phyloP scores from a whole-genome alignment of 2,113 vertebrate genomes.

The Paracyprichromis sp. region DNA sequence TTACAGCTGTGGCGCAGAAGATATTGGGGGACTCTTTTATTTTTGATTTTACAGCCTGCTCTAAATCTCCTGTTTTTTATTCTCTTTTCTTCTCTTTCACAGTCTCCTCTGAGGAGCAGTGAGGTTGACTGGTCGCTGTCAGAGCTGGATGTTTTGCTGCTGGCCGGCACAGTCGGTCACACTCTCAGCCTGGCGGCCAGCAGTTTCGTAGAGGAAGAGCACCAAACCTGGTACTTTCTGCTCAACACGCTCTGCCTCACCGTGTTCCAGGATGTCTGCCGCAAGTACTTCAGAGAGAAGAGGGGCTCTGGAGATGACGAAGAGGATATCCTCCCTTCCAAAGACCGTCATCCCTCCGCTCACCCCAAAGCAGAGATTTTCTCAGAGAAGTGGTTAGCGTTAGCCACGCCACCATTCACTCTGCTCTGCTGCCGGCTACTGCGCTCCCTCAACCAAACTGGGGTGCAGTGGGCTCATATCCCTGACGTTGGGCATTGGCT shows the following conservation, averaged over 20 bases:
- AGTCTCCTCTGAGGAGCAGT: constrained; percentile 23
- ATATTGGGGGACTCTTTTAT: background rate
- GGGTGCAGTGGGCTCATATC: constrained; percentile 90
- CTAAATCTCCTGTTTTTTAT: background rate
- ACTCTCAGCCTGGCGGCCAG: constrained; percentile 85
- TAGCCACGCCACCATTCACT: constrained; percentile 80
- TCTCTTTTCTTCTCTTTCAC: background rate
- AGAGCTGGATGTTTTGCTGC: constrained; percentile 80
- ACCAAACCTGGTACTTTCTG: constrained; percentile 97
- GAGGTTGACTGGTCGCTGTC: constrained; percentile 71
- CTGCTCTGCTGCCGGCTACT: constrained; percentile 86
- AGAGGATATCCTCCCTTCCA: constrained; percentile 35
- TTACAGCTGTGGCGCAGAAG: background rate
- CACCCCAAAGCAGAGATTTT: constrained; percentile 10
- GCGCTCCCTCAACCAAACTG: constrained; percentile 91
- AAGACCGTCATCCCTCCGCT: background rate
- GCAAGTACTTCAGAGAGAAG: constrained; percentile 71
- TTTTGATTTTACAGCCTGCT: background rate
- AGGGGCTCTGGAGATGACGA: constrained; percentile 22
- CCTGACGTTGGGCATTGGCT: constrained; percentile 93
- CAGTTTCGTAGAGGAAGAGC: constrained; percentile 96
- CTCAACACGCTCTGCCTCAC: constrained; percentile 85
- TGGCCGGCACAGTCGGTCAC: constrained; percentile 83
- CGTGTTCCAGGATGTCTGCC: constrained; percentile 82
- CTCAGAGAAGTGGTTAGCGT: constrained; percentile 78